These are phyloP conservation scores for Saguinus imperator DNA, from an alignment of 2,113 vertebrate genomes.

Conservation along the genomic window DNA sequence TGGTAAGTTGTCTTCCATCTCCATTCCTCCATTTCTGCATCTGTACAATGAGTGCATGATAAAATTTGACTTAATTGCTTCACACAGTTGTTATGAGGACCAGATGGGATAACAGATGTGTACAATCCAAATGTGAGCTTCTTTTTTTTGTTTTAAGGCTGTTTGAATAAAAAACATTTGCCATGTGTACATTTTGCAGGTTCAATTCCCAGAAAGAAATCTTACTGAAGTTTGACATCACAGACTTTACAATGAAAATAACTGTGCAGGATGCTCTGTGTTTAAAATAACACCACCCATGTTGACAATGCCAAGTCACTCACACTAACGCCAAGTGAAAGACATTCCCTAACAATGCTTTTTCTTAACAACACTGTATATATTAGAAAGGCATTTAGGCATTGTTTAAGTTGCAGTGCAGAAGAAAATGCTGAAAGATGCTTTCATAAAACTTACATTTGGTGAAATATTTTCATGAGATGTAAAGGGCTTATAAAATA, in stretches of 20 bases:
- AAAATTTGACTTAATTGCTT: slow-evolving; percentile 19
- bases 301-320: slow-evolving; percentile 25
- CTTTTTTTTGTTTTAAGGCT: neutral
- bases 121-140: neutral
- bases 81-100: neutral
- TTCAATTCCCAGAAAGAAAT: slow-evolving; percentile 39
- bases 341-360: neutral
- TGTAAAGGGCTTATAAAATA: neutral
- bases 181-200: neutral
- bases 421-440: neutral
- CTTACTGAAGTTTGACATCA: slow-evolving; percentile 32
- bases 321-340: slow-evolving; percentile 24
- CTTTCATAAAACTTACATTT: neutral
- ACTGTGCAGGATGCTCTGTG: neutral
- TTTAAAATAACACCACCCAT: slow-evolving; percentile 35
- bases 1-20: neutral
- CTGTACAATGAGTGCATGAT: slow-evolving; percentile 21
- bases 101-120: slow-evolving; percentile 27
- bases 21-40: slow-evolving; percentile 20
- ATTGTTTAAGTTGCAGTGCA: neutral
- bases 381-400: neutral
- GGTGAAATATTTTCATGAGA: neutral
- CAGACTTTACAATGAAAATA: slow-evolving; percentile 28
- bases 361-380: neutral
- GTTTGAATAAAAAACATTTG: slow-evolving; percentile 11